Evolutionary conservation across 2,113 vertebrate genomes (phyloP).

Genomic region (Tachycineta bicolor): DNA sequence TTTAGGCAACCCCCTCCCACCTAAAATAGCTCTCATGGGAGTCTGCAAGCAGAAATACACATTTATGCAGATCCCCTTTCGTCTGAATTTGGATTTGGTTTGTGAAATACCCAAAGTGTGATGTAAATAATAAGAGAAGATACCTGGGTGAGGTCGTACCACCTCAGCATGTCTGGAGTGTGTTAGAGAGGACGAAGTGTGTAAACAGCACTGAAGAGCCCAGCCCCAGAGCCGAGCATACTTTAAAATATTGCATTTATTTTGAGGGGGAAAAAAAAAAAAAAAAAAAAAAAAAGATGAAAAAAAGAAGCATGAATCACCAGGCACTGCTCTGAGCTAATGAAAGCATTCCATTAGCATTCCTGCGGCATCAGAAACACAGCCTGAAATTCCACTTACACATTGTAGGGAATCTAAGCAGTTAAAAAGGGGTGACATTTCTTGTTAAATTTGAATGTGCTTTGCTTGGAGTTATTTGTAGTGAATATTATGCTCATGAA

Average conservation of each 20-base stretch:
- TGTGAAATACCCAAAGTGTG: not conserved
- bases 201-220: not conserved
- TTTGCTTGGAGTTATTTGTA: not conserved
- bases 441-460: not conserved
- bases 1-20: not conserved
- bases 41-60: not conserved
- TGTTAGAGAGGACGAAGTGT: not conserved
- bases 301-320: not conserved
- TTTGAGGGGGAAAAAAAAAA: not conserved
- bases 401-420: not conserved
- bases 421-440: not conserved
- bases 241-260: not conserved
- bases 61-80: not conserved
- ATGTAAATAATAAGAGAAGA: not conserved
- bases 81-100: not conserved
- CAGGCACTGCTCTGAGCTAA: not conserved
- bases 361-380: not conserved
- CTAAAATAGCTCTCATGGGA: not conserved
- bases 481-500: not conserved
- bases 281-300: not conserved
- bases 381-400: constrained; percentile 21
- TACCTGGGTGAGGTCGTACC: not conserved
- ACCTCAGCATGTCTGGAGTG: not conserved
- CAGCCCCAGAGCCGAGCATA: not conserved
- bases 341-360: constrained; percentile 50